Percentiles rank a stretch among this genome's conserved stretches.
Evolutionary conservation across 2,113 vertebrate species (phyloP).

Genomic region (Pterocles orientalis): DNA sequence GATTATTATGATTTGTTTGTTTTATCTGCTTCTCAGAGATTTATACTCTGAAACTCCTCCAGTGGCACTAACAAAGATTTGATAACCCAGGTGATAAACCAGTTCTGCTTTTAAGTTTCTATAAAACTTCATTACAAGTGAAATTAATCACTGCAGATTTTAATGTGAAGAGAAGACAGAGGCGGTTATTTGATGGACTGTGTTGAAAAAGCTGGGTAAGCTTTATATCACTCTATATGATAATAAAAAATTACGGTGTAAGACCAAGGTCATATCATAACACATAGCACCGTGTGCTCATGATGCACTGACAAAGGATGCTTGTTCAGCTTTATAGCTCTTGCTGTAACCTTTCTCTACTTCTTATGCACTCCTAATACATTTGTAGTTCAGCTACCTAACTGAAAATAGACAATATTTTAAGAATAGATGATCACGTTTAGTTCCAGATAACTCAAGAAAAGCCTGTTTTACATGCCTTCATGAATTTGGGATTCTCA

Average conservation of each 20-base stretch:
- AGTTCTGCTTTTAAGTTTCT: slow-evolving; percentile 62
- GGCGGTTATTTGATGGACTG: slow-evolving; percentile 61
- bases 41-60: slow-evolving; percentile 58
- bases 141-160: slow-evolving; percentile 81
- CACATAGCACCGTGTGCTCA: slow-evolving; percentile 20
- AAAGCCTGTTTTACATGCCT: neutral
- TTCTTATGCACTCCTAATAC: neutral
- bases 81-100: slow-evolving; percentile 64
- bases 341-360: neutral
- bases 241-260: slow-evolving; percentile 79
- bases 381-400: neutral
- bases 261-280: slow-evolving; percentile 68
- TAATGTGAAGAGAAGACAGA: slow-evolving; percentile 75
- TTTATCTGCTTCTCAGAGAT: slow-evolving; percentile 56
- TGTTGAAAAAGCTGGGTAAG: slow-evolving; percentile 59
- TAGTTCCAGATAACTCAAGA: neutral
- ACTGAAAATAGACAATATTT: neutral
- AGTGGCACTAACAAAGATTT: slow-evolving; percentile 48
- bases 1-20: slow-evolving; percentile 62
- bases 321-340: slow-evolving; percentile 54
- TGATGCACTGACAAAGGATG: slow-evolving; percentile 40
- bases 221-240: slow-evolving; percentile 76
- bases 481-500: neutral
- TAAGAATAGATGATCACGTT: neutral
- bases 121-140: slow-evolving; percentile 75